Evolutionary conservation across 1,140 invertebrate genomes (phyloP), one percentile per base, ranked within the genome.

Genomic region (Helicoverpa zea): DNA sequence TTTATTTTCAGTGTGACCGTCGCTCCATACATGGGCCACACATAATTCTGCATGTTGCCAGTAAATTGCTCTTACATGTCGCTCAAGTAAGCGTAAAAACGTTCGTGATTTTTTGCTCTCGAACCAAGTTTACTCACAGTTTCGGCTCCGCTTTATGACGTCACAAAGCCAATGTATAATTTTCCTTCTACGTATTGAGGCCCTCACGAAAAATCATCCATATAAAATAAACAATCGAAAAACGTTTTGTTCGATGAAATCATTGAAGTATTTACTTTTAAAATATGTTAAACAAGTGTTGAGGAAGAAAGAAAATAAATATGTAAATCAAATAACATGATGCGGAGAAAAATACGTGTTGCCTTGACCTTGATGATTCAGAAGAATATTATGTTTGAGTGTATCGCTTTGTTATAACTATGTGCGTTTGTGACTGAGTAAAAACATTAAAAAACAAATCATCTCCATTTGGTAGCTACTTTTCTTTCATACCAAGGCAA

Each of bases 11-110:
- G 23, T 35, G 7, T 14, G n/a, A 2, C 68, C n/a, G 13, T 14
- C 56, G 68, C 54, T 75, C 68, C 13, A 77, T 16, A 70, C 78
- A 79, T 76, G 77, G 16, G 16, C 81, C 68, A 73, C 30, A 75
- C 68, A 78, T 74, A 52, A 70, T 56, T 64, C 59, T 73, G 68
- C 76, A 54, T 83, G 79, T 75, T 81, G 77, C 70, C 79, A 77
- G 75, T 84, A 85, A 88, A 87, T 86, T 86, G 85, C 84, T 81
- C 82, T 79, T 81, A 83, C 81, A 80, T 81, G 87, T 87, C 86
- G 81, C 81, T 86, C 86, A 84, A 84, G 80, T 81, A 72, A 84
- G 75, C 84, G 81, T 83, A 82, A 86, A 84, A 81, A 77, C 68
- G 64, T 75, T 75, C 30, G 13, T 83, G 77, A 66, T 84, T 86